Base-by-base conservation (phyloP, 2,797 vertebrate species). In the Molothrus aeneus region DNA sequence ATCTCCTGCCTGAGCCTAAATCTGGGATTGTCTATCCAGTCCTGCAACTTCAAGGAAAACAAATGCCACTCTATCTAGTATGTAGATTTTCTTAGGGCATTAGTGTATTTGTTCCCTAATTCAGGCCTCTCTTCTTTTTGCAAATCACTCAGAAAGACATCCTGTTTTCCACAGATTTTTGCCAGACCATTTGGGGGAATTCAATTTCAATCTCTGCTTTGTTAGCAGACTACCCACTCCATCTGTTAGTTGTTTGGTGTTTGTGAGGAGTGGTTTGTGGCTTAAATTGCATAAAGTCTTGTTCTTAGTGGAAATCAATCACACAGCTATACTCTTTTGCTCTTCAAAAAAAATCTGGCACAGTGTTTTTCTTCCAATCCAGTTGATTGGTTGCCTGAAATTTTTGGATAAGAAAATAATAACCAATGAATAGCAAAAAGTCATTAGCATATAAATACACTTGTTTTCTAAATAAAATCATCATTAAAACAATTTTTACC, bases 221-320 rank as follows among this genome's bases (percentile, higher is more conserved):
- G 59, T 92, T 92, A 90, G 63, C 89, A 86, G 73, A 47, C 77
- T 96, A 42, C 53, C 40, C 51, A 9, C 42, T 91, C 91, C 82
- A 84, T 96, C 85, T 96, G 92, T 89, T 90, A 89, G 84, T 74
- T 93, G 86, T 91, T 96, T 88, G 88, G 66, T 84, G 59, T 96
- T 93, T 95, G 77, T 61, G 73, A 90, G 2, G 48, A 92, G 82
- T 81, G 79, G 80, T 96, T 94, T 94, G 93, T 92, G 92, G 91
- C 77, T 51, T 91, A 86, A 84, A 93, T 68, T 75, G 66, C 70
- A 88, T 48, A 3, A 93, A 90, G 75, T 70, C 82, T 73, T 79
- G 48, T 38, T 90, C 71, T 80, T 90, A 60, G 51, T 66, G 79
- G 59, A 79, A 87, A 81, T 88, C 77, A 86, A 83, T 88, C 82